A percentile compares a stretch with the other conserved stretches of the same genome.
Conservation (phyloP, 2,113 vertebrate genomes). For the Podilymbus podiceps region DNA sequence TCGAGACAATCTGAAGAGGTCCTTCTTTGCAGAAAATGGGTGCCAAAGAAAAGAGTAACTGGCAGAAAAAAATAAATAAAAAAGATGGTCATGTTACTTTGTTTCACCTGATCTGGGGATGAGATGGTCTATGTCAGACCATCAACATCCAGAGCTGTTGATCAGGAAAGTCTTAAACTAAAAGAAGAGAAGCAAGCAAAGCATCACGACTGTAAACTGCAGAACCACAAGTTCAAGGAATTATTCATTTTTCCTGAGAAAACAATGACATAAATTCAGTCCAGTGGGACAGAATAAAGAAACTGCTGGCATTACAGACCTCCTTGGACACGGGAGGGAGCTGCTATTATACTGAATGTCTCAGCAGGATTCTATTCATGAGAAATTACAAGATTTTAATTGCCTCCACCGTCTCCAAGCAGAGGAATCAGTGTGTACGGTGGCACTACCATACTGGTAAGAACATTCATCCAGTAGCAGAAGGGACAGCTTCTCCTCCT, state of each 20-base stretch:
- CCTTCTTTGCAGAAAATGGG: not conserved
- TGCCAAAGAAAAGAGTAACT: not conserved
- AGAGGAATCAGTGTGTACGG: not conserved
- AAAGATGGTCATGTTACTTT: not conserved
- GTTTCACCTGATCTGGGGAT: not conserved
- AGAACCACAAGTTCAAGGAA: not conserved
- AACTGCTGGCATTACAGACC: not conserved
- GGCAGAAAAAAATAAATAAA: not conserved
- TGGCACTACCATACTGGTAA: not conserved
- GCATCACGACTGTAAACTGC: rapidly evolving
- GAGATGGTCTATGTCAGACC: not conserved
- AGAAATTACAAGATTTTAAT: not conserved
- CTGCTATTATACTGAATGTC: not conserved
- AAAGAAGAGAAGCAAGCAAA: not conserved
- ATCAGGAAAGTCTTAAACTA: not conserved
- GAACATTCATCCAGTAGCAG: not conserved
- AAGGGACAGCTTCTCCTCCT: not conserved
- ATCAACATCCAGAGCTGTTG: not conserved
- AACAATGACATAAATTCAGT: not conserved
- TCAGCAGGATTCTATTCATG: not conserved
- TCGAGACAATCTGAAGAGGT: not conserved
- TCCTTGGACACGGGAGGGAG: not conserved
- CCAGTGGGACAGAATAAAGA: not conserved
- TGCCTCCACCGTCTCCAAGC: not conserved
- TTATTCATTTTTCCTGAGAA: not conserved